phyloP scores from a whole-genome alignment of 2,888 invertebrate species.

The Acrobasis consociella region DNA sequence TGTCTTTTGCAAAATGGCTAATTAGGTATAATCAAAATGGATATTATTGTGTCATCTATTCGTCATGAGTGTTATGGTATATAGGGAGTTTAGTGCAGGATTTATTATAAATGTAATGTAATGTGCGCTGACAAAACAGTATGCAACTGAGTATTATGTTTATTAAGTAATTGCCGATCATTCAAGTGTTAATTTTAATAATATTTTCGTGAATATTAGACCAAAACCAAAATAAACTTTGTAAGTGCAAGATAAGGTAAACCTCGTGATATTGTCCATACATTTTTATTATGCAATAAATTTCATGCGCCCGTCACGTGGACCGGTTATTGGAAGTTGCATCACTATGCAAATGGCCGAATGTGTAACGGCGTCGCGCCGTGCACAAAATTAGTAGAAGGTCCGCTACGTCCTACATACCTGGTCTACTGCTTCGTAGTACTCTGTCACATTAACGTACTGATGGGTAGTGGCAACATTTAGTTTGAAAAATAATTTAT shows the following conservation, averaged over 20 bases:
- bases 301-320: slow-evolving; percentile 36
- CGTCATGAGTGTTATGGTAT: too few relatives aligned
- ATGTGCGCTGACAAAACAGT: background rate
- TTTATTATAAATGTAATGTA: too few relatives aligned
- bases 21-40: too few relatives aligned
- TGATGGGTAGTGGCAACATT: too few relatives aligned
- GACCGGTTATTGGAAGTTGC: slow-evolving; percentile 52
- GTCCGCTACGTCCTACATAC: background rate
- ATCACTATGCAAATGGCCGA: slow-evolving; percentile 48
- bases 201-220: background rate
- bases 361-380: slow-evolving; percentile 29
- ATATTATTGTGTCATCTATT: too few relatives aligned
- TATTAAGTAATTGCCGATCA: background rate
- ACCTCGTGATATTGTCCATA: slow-evolving; percentile 23
- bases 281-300: slow-evolving; percentile 31
- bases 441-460: too few relatives aligned
- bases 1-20: too few relatives aligned
- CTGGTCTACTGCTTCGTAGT: background rate
- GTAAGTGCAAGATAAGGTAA: slow-evolving; percentile 3
- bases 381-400: background rate
- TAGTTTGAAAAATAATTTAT: too few relatives aligned
- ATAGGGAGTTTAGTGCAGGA: too few relatives aligned
- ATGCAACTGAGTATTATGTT: background rate
- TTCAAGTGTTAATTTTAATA: background rate
- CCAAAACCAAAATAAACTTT: background rate